Conservation (phyloP, 2,888 invertebrate genomes). For the Danaus chrysippus region DNA sequence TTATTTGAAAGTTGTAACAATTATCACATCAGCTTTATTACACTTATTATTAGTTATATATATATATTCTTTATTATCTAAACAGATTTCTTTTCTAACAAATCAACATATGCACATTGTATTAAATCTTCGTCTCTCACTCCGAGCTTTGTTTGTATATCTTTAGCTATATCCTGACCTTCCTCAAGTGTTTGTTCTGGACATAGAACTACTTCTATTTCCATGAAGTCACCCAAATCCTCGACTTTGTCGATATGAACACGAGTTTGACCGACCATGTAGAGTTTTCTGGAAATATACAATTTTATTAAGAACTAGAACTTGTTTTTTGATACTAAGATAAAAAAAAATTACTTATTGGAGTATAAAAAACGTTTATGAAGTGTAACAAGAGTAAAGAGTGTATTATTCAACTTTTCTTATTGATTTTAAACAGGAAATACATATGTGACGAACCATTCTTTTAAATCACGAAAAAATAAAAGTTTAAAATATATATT, state of each 20-base stretch:
- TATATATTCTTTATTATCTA: neutral
- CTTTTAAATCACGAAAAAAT: too few relatives aligned
- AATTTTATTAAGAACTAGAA: neutral
- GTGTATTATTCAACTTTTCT: too few relatives aligned
- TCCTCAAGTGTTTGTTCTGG: conserved; percentile 82
- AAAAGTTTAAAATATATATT: too few relatives aligned
- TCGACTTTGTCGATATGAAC: conserved; percentile 93
- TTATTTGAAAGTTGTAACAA: too few relatives aligned
- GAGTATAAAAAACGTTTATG: too few relatives aligned
- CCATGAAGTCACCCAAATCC: conserved; percentile 88
- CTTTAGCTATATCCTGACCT: conserved; percentile 84
- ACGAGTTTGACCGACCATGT: conserved; percentile 89
- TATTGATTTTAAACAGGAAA: too few relatives aligned
- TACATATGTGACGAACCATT: too few relatives aligned
- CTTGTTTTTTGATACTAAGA: too few relatives aligned
- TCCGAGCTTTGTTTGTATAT: conserved; percentile 83
- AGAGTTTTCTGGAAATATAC: conserved; percentile 80
- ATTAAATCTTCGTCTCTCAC: conserved; percentile 82
- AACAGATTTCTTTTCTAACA: conserved; percentile 59
- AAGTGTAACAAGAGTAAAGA: conserved; percentile 8
- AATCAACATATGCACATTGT: conserved; percentile 87
- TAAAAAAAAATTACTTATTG: too few relatives aligned
- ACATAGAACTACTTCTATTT: conserved; percentile 87
- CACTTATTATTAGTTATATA: too few relatives aligned
- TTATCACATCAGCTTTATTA: too few relatives aligned